phyloP scores from a whole-genome alignment of 2,113 vertebrate species.

The Seriola quinqueradiata region DNA sequence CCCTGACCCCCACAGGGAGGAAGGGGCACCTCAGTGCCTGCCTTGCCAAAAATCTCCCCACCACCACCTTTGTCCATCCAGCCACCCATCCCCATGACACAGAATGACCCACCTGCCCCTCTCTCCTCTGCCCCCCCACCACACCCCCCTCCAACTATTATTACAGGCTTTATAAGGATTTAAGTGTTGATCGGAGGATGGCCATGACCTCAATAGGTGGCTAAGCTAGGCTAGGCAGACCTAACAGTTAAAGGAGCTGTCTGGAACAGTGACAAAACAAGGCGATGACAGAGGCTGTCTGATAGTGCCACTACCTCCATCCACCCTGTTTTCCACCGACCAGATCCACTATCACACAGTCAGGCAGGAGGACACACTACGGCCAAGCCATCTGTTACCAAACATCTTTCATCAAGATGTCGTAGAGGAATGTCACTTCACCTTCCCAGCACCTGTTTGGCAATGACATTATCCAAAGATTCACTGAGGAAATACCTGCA shows the following conservation, averaged over 20 bases:
- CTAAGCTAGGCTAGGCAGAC: conserved; percentile 67
- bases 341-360: conserved; percentile 70
- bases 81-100: conserved; percentile 34
- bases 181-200: conserved; percentile 70
- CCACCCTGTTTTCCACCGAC: conserved; percentile 61
- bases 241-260: conserved; percentile 75
- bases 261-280: conserved; percentile 69
- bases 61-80: conserved; percentile 45
- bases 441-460: conserved; percentile 63
- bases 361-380: conserved; percentile 22
- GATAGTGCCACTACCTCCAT: conserved; percentile 61
- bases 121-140: conserved; percentile 29
- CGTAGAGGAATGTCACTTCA: conserved; percentile 52
- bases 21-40: conserved; percentile 70
- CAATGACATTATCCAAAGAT: conserved; percentile 32
- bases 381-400: conserved; percentile 70
- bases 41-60: conserved; percentile 47
- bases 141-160: conserved; percentile 57
- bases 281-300: conserved; percentile 80
- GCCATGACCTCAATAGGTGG: conserved; percentile 70
- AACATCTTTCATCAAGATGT: conserved; percentile 68
- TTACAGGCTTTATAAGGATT: conserved; percentile 81
- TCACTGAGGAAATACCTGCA: conserved; percentile 24
- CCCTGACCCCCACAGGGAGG: conserved; percentile 68
- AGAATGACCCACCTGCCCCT: conserved; percentile 72